Percentiles rank a stretch among this genome's conserved stretches.
Conservation (phyloP, 2,113 vertebrate genomes). For the Vombatus ursinus region DNA sequence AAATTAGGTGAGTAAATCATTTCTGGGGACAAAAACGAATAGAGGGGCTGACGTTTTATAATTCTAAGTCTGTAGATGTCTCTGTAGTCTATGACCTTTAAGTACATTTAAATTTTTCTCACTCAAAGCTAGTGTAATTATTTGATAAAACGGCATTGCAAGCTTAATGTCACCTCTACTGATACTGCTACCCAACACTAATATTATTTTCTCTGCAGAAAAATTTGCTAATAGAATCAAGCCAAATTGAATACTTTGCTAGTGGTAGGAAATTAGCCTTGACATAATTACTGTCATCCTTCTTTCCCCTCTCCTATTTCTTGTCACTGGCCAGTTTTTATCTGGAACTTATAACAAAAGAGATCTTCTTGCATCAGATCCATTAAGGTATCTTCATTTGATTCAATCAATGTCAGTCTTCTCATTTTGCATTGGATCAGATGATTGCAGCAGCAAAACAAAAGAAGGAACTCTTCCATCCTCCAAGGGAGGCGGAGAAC, state of each 20-base stretch:
- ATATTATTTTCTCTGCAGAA: slow-evolving; percentile 12
- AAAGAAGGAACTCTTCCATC: not conserved
- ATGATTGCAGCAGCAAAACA: not conserved
- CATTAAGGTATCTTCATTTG: slow-evolving; percentile 16
- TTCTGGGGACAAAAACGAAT: not conserved
- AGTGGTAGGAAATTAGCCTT: not conserved
- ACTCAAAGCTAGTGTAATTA: slow-evolving; percentile 21
- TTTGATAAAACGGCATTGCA: not conserved
- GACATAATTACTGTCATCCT: not conserved
- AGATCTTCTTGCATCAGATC: not conserved
- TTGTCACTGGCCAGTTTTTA: not conserved
- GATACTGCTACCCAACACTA: not conserved
- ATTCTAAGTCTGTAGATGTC: not conserved
- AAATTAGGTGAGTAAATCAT: not conserved
- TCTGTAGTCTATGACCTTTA: slow-evolving; percentile 19
- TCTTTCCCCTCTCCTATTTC: not conserved
- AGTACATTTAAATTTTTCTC: slow-evolving; percentile 14
- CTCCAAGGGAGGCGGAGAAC: not conserved
- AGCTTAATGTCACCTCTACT: not conserved
- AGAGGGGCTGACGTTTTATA: not conserved
- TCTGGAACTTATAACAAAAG: not conserved
- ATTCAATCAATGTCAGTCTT: not conserved
- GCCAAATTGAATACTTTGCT: not conserved
- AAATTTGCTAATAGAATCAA: slow-evolving; percentile 9
- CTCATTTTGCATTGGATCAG: not conserved